These are phyloP conservation scores for Corapipo altera DNA, from an alignment of 2,113 vertebrate genomes.

Conservation along the genomic window DNA sequence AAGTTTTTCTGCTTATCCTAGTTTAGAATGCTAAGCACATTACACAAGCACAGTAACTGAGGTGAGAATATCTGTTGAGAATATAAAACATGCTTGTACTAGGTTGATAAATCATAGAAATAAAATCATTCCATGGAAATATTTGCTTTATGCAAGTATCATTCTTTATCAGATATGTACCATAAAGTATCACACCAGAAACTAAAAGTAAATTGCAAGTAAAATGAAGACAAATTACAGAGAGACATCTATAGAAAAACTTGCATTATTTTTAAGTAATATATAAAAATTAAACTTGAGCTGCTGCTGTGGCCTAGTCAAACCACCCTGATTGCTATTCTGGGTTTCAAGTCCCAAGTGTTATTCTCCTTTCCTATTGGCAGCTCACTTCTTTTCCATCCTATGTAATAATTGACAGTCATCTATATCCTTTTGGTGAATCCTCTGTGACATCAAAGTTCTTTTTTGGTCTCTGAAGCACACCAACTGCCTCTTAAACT, in stretches of 20 bases:
- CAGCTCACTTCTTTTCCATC: neutral
- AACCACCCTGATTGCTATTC: neutral
- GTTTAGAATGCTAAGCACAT: neutral
- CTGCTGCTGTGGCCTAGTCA: neutral
- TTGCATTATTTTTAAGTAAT: neutral
- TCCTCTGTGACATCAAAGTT: neutral
- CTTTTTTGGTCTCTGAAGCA: neutral
- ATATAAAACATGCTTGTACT: neutral
- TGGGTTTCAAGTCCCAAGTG: neutral
- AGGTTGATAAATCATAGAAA: neutral
- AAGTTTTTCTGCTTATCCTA: neutral
- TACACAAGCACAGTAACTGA: neutral
- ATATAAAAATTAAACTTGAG: neutral
- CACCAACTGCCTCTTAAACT: neutral
- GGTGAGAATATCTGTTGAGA: neutral
- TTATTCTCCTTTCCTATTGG: neutral
- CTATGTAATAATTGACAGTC: neutral
- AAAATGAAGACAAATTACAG: neutral
- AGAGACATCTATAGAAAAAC: neutral
- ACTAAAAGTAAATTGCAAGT: neutral
- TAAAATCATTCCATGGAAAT: neutral
- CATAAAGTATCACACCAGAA: neutral
- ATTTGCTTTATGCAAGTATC: neutral
- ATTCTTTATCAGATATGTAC: neutral
- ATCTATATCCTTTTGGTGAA: neutral